Base-by-base conservation (phyloP, 2,888 invertebrate genomes). In the Euclidia mi region DNA sequence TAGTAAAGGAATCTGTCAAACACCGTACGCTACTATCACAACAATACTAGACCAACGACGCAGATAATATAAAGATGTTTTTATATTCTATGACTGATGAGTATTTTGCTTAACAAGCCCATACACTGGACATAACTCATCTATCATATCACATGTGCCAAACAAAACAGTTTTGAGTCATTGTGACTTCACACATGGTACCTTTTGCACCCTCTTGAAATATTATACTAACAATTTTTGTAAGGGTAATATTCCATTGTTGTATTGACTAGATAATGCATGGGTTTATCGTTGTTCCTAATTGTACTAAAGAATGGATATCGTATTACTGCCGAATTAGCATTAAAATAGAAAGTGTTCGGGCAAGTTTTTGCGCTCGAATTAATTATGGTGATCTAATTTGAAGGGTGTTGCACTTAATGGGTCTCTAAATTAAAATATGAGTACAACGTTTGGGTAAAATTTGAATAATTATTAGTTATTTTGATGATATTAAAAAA, bases 201-300 rank as follows among this genome's bases (percentile, higher is more conserved):
- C 87, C 69, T 76, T 85, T 82, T 78, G 81, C 82, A 84, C 91
- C 90, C 94, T 86, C 90, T 88, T 87, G 94, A 92, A 94, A 94
- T 90, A 92, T 92, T 92, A 94, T 90, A 91, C 90, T 91, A 86
- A 89, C 91, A 87, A 91, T 89, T 92, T 92, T 89, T 88, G 86
- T 87, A 84, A 81, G 91, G 91, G 90, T 88, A 89, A 90, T 89
- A 88, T 87, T 85, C 83, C 76, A 87, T 92, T 92, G 92, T 92
- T 78, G 71, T 67, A 71, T 64, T 89, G 89, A 92, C 90, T 91
- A 94, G 94, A 94, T 94, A 94, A 94, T 94, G 90, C 90, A 92
- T 89, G 92, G 93, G 92, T 89, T 91, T 92, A 92, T 92, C 88
- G 84, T 84, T 82, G 76, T 82, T 84, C 81, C 88, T 91, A 92